A percentile compares a stretch with the other conserved stretches of the same genome.
These are phyloP conservation scores for Drepana arcuata DNA, from an alignment of 1,140 invertebrate genomes.

Conservation along the genomic window DNA sequence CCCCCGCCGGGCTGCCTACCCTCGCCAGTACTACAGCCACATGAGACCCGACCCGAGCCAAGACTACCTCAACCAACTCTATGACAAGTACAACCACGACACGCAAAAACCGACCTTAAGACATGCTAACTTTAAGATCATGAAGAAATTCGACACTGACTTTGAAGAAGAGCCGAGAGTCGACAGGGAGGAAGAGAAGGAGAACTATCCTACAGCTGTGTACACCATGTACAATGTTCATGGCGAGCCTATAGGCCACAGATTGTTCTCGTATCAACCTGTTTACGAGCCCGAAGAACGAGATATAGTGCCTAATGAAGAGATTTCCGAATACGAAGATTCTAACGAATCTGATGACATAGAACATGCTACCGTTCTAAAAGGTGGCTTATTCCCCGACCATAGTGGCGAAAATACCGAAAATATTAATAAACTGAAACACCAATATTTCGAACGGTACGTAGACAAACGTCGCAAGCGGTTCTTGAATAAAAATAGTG, in stretches of 20 bases:
- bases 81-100: slow-evolving; percentile 56
- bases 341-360: slow-evolving; percentile 34
- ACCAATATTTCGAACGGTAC: slow-evolving; percentile 62
- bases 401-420: slow-evolving; percentile 34
- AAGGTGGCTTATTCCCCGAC: slow-evolving; percentile 53
- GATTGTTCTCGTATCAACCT: slow-evolving; percentile 61
- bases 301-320: slow-evolving; percentile 32
- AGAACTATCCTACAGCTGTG: slow-evolving; percentile 55
- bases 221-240: slow-evolving; percentile 64
- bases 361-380: slow-evolving; percentile 41
- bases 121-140: slow-evolving; percentile 59
- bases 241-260: slow-evolving; percentile 59
- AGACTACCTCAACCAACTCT: slow-evolving; percentile 41
- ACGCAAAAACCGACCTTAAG: slow-evolving; percentile 51
- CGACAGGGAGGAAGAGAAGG: slow-evolving; percentile 25
- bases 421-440: slow-evolving; percentile 59
- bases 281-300: slow-evolving; percentile 59
- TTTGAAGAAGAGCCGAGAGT: slow-evolving; percentile 35
- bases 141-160: slow-evolving; percentile 57
- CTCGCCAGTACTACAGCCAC: slow-evolving; percentile 64
- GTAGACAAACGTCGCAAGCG: slow-evolving; percentile 57
- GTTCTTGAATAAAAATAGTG: slow-evolving; percentile 41
- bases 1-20: slow-evolving; percentile 62
- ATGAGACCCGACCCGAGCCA: slow-evolving; percentile 38
- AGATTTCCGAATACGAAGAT: slow-evolving; percentile 38